Conservation (phyloP, 2,797 vertebrate genomes). For the Smutsia temminckii region DNA sequence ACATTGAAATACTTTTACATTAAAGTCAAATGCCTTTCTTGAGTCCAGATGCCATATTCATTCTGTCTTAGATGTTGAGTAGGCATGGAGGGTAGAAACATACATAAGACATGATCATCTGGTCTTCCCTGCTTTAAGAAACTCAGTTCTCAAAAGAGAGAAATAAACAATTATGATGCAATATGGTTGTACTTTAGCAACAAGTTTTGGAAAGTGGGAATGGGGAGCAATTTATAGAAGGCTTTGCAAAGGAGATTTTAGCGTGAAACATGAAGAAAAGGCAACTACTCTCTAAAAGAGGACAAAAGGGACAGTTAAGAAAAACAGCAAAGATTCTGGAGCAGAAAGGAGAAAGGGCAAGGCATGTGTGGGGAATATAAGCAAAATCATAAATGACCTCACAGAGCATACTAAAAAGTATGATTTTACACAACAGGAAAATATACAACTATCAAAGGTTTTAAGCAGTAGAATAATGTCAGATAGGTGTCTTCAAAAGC, state of each 20-base stretch:
- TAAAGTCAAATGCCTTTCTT: background rate
- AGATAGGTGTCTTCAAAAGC: background rate
- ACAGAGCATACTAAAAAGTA: background rate
- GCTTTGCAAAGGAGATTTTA: background rate
- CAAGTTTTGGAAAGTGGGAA: background rate
- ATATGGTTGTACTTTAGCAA: background rate
- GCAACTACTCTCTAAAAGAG: background rate
- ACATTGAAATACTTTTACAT: background rate
- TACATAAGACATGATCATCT: background rate
- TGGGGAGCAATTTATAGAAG: background rate
- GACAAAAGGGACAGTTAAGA: background rate
- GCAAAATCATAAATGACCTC: background rate
- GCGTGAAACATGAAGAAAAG: background rate
- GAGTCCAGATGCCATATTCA: background rate
- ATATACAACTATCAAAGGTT: background rate
- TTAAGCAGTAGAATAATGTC: background rate
- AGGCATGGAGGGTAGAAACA: background rate
- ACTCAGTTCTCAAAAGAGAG: background rate
- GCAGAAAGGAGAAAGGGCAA: background rate
- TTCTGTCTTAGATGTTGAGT: background rate
- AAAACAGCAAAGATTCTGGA: background rate
- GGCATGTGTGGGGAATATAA: background rate
- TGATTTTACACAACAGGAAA: background rate
- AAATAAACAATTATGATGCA: background rate
- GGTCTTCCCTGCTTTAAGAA: background rate